Evolutionary conservation across 2,797 vertebrate genomes (phyloP).

Genomic region (Sebastes steindachneri): DNA sequence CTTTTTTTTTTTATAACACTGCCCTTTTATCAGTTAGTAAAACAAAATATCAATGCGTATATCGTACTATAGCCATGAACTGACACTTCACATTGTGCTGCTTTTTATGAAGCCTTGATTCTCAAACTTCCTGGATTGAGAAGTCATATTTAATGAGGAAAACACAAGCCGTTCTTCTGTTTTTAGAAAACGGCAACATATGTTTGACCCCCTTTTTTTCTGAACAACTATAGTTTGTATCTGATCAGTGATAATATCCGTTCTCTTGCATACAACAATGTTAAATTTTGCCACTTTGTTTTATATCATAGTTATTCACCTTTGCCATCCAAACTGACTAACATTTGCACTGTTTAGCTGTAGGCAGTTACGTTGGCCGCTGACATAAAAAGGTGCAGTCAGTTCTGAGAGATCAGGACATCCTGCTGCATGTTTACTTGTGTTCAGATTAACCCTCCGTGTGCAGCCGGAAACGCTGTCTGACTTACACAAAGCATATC

Average conservation of each 20-base stretch:
- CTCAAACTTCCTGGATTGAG: slow-evolving; percentile 14
- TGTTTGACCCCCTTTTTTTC: background rate
- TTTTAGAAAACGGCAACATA: background rate
- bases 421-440: slow-evolving; percentile 9
- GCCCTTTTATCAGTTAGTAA: background rate
- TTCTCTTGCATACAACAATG: background rate
- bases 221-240: background rate
- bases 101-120: slow-evolving; percentile 50
- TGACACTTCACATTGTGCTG: slow-evolving; percentile 27
- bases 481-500: background rate
- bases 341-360: slow-evolving; percentile 14
- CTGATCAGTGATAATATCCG: background rate
- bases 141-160: background rate
- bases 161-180: background rate
- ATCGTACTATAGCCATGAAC: background rate
- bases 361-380: background rate
- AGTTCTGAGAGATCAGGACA: slow-evolving; percentile 2
- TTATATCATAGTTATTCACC: slow-evolving; percentile 2
- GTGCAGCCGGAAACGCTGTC: slow-evolving; percentile 24
- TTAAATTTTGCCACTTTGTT: slow-evolving; percentile 22
- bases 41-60: background rate
- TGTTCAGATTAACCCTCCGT: slow-evolving; percentile 8
- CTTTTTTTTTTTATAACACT: background rate
- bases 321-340: slow-evolving; percentile 21
- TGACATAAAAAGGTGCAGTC: background rate